These are phyloP conservation scores for Gallinago stenura DNA, from an alignment of 2,797 vertebrate species.

Conservation along the genomic window DNA sequence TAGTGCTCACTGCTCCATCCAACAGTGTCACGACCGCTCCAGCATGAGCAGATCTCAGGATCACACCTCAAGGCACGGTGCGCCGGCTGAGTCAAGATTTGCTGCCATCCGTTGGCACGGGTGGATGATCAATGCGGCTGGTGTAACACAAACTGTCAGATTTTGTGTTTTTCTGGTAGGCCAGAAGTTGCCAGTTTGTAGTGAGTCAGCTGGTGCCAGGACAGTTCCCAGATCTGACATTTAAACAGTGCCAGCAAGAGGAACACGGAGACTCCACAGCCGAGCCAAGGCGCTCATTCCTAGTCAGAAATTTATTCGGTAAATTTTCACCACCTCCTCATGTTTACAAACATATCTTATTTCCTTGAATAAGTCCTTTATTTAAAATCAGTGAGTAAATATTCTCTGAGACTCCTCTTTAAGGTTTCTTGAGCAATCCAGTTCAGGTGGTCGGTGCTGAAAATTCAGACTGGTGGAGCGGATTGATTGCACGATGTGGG, in stretches of 20 bases:
- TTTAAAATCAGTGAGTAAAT: neutral
- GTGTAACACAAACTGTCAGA: neutral
- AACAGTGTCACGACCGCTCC: neutral
- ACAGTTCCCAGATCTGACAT: slow-evolving; percentile 60
- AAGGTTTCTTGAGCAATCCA: neutral
- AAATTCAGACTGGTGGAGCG: neutral
- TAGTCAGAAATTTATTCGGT: slow-evolving; percentile 10
- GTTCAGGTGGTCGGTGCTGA: neutral
- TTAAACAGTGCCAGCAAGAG: neutral
- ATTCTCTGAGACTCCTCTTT: neutral
- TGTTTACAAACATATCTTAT: slow-evolving; percentile 50
- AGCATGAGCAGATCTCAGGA: neutral
- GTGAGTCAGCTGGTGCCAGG: slow-evolving; percentile 30
- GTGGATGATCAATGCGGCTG: neutral
- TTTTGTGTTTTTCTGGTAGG: slow-evolving; percentile 31
- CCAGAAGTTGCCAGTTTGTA: slow-evolving; percentile 38
- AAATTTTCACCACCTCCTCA: neutral
- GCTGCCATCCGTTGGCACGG: neutral
- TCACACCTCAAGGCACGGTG: neutral
- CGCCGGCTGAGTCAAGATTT: neutral
- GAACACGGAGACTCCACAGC: neutral
- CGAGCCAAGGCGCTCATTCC: neutral
- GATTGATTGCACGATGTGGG: neutral
- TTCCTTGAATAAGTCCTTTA: neutral
- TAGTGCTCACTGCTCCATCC: neutral